Base-by-base conservation (phyloP, 2,888 invertebrate species). In the Habrosyne pyritoides region DNA sequence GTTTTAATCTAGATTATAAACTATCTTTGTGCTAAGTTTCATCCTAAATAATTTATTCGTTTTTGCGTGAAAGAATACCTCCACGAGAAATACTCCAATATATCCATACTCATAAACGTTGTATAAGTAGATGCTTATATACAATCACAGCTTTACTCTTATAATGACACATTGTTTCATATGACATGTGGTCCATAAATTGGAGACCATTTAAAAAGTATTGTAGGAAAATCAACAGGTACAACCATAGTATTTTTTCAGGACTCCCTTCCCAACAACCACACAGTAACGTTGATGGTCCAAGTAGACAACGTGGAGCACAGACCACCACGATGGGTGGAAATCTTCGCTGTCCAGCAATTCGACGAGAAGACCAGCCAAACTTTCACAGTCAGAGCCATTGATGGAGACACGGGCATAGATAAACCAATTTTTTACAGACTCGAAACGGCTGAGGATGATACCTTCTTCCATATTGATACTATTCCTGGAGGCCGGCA, bases 331-430 rank as follows among this genome's bases (percentile, higher is more conserved):
- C 84, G 88, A n/a, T 95, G 95, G 94, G 81, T 90, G 18, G 89
- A 89, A 66, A 91, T 93, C 59, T 93, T 94, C 59, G 89, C 93
- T 0, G 93, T 94, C 2, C 88, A 93, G 67, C 91, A 91, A 72
- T 94, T 95, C 59, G 73, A 91, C 10, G 95, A 95, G 83, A 94
- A 94, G 69, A 80, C 83, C 0, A 22, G 54, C 0, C 83, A 80
- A 64, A 63, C 65, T 18, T 94, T 94, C 72, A 67, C 67, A 2
- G 89, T 95, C 0, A 71, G 78, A 21, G 95, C 95, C 5, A 91
- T 93, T 21, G 95, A 95, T 70, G 95, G 95, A 0, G 95, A 95
- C 77, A 92, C 93, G 0, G 93, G 93, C 24, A 91, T 95, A 53
- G 83, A 94, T 66, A 90, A 87, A 56, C 75, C 82, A 2, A 94